Conservation (phyloP, 37 sponge, comb jelly and placozoan species). For the Haliclona indistincta region DNA sequence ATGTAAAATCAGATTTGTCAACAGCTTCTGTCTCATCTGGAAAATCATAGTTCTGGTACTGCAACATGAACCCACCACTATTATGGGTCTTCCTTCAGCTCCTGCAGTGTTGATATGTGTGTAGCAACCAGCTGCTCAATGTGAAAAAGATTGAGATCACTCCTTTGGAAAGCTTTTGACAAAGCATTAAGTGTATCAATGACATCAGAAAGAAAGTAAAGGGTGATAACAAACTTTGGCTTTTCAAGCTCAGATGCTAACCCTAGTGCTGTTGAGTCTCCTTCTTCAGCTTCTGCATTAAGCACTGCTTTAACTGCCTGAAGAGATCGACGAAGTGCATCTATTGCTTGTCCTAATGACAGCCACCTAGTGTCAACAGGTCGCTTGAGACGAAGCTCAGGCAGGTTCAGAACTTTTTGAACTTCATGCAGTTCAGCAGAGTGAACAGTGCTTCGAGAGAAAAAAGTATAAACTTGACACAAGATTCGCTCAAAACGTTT, state of each 20-base stretch:
- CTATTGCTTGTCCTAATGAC: conserved; percentile 28
- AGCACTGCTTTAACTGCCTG: conserved; percentile 17
- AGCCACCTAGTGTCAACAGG: conserved; percentile 32
- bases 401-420: conserved; percentile 30
- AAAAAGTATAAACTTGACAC: too few species aligned
- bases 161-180: background rate
- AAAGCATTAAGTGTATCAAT: too few species aligned
- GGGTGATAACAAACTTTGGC: conserved; percentile 5
- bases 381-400: conserved; percentile 21
- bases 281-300: conserved; percentile 21
- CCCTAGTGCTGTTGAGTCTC: conserved; percentile 36
- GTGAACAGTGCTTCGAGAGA: conserved; percentile 10
- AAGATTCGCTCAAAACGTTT: too few species aligned
- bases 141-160: background rate
- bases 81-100: background rate
- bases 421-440: conserved; percentile 25
- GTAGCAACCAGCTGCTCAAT: background rate
- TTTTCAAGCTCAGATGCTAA: background rate
- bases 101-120: conserved; percentile 22
- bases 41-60: background rate
- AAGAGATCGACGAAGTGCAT: conserved; percentile 15
- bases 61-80: conserved; percentile 7
- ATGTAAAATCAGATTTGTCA: too few species aligned
- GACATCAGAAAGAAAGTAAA: too few species aligned
- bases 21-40: conserved; percentile 2